Evolutionary conservation across 2,888 invertebrate species (phyloP).

Genomic region (Eupithecia vulgata): DNA sequence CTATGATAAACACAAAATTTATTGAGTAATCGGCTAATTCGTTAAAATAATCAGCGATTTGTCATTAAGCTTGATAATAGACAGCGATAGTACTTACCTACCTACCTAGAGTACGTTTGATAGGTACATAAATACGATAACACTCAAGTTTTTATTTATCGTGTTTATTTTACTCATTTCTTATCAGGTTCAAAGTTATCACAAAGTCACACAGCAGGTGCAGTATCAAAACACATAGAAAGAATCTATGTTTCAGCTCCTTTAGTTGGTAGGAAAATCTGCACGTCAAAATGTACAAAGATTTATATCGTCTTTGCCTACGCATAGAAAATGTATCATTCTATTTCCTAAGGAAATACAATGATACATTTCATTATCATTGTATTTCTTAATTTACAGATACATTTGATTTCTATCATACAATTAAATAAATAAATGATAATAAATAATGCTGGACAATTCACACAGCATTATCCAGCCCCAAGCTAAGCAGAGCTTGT

Average conservation of each 20-base stretch:
- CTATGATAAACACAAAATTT: background rate
- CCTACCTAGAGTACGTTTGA: background rate
- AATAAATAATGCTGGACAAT: no score
- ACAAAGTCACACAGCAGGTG: background rate
- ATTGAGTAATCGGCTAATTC: conserved; percentile 17
- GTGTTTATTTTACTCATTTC: background rate
- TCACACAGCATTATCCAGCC: no score
- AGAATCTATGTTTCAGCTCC: background rate
- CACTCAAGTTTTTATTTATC: background rate
- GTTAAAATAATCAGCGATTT: conserved; percentile 10
- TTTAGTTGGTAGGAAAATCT: background rate
- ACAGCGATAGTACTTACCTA: background rate
- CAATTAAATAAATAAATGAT: no score
- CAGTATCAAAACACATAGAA: background rate
- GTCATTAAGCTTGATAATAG: conserved; percentile 2
- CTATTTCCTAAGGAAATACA: no score
- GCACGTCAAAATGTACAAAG: no score
- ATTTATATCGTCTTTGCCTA: no score
- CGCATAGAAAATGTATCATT: no score
- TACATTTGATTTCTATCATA: no score
- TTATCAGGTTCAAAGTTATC: conserved; percentile 6
- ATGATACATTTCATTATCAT: no score
- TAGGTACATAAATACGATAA: background rate
- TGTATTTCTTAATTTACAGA: no score
- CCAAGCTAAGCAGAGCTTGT: no score